phyloP scores from a whole-genome alignment of 2,797 vertebrate species.

The Gymnothorax javanicus region DNA sequence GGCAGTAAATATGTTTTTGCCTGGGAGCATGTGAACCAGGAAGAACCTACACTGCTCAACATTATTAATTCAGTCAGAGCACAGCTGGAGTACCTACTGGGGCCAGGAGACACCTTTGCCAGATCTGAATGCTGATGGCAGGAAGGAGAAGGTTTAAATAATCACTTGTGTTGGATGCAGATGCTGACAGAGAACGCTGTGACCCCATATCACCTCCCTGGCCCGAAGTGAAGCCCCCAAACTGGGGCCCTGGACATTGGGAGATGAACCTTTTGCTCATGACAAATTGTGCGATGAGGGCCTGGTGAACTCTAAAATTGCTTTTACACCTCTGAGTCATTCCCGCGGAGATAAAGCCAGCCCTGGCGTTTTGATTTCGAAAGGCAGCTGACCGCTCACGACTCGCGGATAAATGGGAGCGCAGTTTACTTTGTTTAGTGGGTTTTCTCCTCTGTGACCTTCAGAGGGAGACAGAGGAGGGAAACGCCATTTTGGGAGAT shows the following conservation, averaged over 20 bases:
- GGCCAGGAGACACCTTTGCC: neutral
- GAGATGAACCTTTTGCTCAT: conserved; percentile 61
- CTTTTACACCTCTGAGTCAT: conserved; percentile 71
- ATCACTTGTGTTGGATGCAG: neutral
- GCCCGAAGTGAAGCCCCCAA: conserved; percentile 23
- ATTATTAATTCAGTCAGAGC: neutral
- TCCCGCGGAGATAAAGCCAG: conserved; percentile 70
- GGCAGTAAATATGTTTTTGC: neutral
- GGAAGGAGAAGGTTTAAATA: neutral
- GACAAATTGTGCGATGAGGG: conserved; percentile 70
- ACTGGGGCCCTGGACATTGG: conserved; percentile 26
- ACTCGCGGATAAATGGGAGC: conserved; percentile 60
- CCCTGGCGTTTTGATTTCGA: conserved; percentile 58
- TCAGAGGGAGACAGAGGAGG: conserved; percentile 25
- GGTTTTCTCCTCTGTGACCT: conserved; percentile 42
- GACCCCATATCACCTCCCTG: conserved; percentile 19
- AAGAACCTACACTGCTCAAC: neutral
- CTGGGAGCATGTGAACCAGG: neutral
- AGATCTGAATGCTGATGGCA: neutral
- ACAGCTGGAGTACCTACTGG: neutral
- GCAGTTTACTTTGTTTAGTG: conserved; percentile 50
- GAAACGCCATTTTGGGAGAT: neutral
- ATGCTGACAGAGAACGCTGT: neutral
- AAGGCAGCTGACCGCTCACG: conserved; percentile 52
- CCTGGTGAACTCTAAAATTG: conserved; percentile 72